phyloP scores from a whole-genome alignment of 2,113 vertebrate genomes.

The Hiodon alosoides region DNA sequence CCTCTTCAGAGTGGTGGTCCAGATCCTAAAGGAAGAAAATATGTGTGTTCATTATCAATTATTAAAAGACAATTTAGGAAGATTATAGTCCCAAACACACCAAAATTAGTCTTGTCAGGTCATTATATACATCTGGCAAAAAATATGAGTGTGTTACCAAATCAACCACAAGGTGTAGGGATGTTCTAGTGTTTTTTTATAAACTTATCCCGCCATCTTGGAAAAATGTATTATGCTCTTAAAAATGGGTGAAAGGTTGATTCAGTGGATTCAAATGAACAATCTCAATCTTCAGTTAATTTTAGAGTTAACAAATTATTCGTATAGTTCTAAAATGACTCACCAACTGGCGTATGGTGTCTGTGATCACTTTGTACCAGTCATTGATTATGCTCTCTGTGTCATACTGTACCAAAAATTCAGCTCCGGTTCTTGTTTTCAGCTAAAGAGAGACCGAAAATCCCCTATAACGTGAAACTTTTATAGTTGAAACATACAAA shows the following conservation, averaged over 20 bases:
- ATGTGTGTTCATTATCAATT: not conserved
- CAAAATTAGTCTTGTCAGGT: no score
- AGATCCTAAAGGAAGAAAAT: conserved; percentile 13
- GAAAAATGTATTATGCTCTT: no score
- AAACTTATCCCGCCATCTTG: no score
- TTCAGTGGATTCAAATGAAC: not conserved
- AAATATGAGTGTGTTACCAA: no score
- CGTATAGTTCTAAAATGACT: conserved; percentile 22
- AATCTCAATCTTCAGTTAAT: not conserved
- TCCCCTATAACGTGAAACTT: not conserved
- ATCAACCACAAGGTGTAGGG: no score
- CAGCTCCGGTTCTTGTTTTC: conserved; percentile 71
- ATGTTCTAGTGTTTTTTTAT: no score
- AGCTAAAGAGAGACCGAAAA: conserved; percentile 58
- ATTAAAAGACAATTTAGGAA: no score
- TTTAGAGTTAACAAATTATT: not conserved
- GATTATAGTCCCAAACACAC: no score
- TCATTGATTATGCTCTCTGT: conserved; percentile 82
- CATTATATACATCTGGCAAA: no score
- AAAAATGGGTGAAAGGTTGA: no score
- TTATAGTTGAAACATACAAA: not conserved
- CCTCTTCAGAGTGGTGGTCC: conserved; percentile 45
- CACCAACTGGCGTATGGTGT: conserved; percentile 76
- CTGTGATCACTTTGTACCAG: conserved; percentile 76
- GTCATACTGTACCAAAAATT: conserved; percentile 89